These are phyloP conservation scores for Conus canariensis DNA, from an alignment of 2,888 invertebrate species.

Conservation along the genomic window DNA sequence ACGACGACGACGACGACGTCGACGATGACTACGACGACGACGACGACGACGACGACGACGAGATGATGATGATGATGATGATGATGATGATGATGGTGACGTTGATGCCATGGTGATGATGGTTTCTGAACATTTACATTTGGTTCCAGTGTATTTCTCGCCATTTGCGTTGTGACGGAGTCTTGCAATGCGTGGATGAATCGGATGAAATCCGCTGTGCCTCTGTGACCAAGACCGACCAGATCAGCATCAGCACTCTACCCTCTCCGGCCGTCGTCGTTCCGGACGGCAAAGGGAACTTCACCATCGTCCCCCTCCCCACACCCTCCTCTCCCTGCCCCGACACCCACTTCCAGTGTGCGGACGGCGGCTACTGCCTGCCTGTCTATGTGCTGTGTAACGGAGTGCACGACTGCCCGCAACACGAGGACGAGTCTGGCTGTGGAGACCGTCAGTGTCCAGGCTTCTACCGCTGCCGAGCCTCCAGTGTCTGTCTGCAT, in stretches of 20 bases:
- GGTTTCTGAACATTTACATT: too few species aligned
- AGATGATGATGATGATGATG: too few species aligned
- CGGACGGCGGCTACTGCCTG: constrained; percentile 16
- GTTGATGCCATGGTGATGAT: too few species aligned
- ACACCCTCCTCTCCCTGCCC: not conserved
- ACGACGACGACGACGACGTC: not conserved
- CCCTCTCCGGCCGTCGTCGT: not conserved
- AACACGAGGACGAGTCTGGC: not conserved
- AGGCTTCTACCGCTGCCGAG: constrained; percentile 35
- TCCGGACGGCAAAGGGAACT: not conserved
- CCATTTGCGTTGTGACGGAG: not conserved
- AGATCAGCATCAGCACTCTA: not conserved
- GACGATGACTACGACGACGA: not conserved
- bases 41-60: not conserved
- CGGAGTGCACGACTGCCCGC: constrained; percentile 32
- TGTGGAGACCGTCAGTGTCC: constrained; percentile 26
- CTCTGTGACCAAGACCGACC: not conserved
- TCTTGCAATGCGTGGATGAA: not conserved
- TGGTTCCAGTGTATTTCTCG: not conserved
- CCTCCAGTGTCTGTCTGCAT: constrained; percentile 25
- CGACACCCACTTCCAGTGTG: constrained; percentile 32
- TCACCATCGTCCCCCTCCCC: not conserved
- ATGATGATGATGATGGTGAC: too few species aligned
- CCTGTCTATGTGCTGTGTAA: constrained; percentile 35
- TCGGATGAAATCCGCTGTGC: not conserved